Base-by-base conservation (phyloP, 1,140 invertebrate genomes). In the Samia ricini region DNA sequence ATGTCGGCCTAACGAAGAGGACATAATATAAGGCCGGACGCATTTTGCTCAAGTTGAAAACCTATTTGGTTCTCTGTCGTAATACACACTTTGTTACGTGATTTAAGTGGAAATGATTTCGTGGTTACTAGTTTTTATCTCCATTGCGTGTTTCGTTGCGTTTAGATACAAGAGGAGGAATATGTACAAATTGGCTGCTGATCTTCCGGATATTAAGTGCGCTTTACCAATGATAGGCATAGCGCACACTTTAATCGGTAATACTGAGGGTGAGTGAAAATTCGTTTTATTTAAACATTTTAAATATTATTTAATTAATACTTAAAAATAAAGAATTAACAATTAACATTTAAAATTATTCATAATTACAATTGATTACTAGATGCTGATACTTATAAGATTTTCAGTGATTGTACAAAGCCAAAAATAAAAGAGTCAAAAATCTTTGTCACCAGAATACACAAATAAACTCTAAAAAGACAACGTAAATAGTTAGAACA, bases 121-220 rank as follows among this genome's bases (percentile, higher is more conserved):
- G 57, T 74, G 56, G 64, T 68, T 74, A 24, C 51, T 80, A 5
- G 12, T 83, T 7, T 8, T 68, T 20, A 64, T 76, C 56, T 5
- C 68, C 4, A 56, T 76, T 24, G 22, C 74, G 42, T 85, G 83
- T 77, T 52, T 59, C 10, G 49, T 72, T 8, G 33, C 70, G n/a
- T 85, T 76, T 29, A 72, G 77, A 51, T 80, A 72, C 57, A 76
- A 64, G 33, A 78, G 83, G 52, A 66, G 81, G 57, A 66, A 67
- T 23, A 77, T 88, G 80, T 79, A 85, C 23, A 61, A 74, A 20
- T 58, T 88, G 26, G 84, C 84, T 20, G 54, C 74, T 0, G 55
- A 52, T 0, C 58, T 85, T 24, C 68, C 76, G 0, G 42, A 51
- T 0, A 58, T 66, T 2, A 57, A 68, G 0, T 49, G 42, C 1